phyloP scores from a whole-genome alignment of 1,140 invertebrate genomes.

The Araneus ventricosus region DNA sequence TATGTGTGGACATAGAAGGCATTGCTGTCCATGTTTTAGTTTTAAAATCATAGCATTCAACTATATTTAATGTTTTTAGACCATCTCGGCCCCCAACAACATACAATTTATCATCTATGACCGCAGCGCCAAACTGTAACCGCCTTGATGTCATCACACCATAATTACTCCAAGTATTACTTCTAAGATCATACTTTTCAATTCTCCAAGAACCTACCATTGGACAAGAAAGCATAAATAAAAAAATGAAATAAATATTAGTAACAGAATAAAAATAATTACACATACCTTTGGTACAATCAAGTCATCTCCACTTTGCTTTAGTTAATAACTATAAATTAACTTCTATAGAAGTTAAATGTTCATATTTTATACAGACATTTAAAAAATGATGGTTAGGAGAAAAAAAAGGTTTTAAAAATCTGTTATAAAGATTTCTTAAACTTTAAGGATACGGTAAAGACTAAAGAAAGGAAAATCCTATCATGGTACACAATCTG shows the following conservation, averaged over 20 bases:
- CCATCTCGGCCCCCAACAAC: conserved; percentile 90
- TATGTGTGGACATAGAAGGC: conserved; percentile 93
- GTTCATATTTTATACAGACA: too few species aligned
- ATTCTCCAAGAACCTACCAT: conserved; percentile 89
- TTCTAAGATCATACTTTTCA: conserved; percentile 92
- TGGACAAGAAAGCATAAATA: not conserved
- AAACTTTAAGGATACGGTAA: too few species aligned
- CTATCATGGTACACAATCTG: too few species aligned
- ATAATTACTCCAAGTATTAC: conserved; percentile 89
- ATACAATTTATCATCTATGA: conserved; percentile 79
- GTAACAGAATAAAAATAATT: too few species aligned
- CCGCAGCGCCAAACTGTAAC: conserved; percentile 86
- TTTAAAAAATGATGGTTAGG: too few species aligned
- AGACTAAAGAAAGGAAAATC: too few species aligned
- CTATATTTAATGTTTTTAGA: conserved; percentile 87
- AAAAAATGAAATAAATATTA: not conserved
- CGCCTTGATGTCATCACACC: conserved; percentile 90
- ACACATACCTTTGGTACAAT: too few species aligned
- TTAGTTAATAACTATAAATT: too few species aligned
- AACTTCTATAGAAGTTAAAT: too few species aligned
- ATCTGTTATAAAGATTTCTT: too few species aligned
- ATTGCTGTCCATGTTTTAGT: conserved; percentile 87
- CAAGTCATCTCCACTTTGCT: too few species aligned
- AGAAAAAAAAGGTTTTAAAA: too few species aligned
- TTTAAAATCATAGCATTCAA: conserved; percentile 90